Base-by-base conservation (phyloP, 1,140 invertebrate species). In the Chironomus tepperi region DNA sequence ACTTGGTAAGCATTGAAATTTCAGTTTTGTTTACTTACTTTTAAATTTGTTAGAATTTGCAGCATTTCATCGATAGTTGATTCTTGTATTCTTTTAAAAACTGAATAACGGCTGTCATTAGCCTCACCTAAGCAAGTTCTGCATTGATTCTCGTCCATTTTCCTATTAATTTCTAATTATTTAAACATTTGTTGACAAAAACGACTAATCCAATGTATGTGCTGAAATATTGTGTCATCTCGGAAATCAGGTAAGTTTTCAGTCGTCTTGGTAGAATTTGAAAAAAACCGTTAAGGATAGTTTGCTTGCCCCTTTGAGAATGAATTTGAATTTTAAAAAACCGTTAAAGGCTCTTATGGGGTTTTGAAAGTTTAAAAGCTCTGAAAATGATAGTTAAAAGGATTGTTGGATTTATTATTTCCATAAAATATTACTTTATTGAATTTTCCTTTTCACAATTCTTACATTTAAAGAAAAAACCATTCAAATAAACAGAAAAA, bases 401-500 rank as follows among this genome's bases (percentile, higher is more conserved):
- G 12, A 57, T 12, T 57, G 5, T 1, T 57, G 15, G n/a, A 57
- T 57, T 57, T 12, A 57, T 57, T 5, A 12, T 57, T 57, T 57
- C 47, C 47, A 15, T 57, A 15, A 57, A 57, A 57, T 57, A 57
- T 57, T 5, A n/a, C n/a, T 57, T 15, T 57, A 12, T 57, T 57
- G 43, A 57, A 57, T n/a, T 15, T 57, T 15, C n/a, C 47, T 5
- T 57, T 57, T 57, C 47, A 57, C 47, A 57, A 57, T 5, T 57
- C n/a, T 57, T 15, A 57, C 43, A 57, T 57, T 5, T 57, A 57
- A 57, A 57, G 47, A 57, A 57, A 12, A 57, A 57, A n/a, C 12
- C 12, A 57, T 57, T 57, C n/a, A 57, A 57, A 57, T 57, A 57
- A 57, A 57, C 47, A 57, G 47, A 57, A 57, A 57, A 57, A 15